phyloP scores from a whole-genome alignment of 2,797 vertebrate genomes.

The Phrynocephalus forsythii region DNA sequence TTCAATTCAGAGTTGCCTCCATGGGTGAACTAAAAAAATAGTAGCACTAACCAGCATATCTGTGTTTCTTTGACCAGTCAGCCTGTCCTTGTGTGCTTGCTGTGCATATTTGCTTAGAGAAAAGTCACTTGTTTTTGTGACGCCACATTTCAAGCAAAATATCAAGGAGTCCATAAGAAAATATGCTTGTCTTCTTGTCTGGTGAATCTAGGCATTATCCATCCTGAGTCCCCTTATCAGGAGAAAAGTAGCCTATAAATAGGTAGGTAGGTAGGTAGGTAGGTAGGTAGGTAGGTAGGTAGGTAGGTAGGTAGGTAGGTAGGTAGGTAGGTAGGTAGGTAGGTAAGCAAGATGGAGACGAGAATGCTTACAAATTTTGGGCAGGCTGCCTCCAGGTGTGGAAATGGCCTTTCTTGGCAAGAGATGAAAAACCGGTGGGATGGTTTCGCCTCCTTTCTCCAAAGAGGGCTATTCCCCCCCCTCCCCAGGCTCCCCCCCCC shows the following conservation, averaged over 20 bases:
- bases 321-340: too few relatives aligned
- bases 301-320: not conserved
- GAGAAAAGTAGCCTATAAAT: too few relatives aligned
- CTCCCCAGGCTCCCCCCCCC: too few relatives aligned
- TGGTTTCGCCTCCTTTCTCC: not conserved
- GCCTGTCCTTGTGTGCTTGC: not conserved
- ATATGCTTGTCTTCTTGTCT: not conserved
- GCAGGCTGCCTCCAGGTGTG: not conserved
- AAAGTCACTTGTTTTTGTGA: too few relatives aligned
- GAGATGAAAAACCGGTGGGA: not conserved
- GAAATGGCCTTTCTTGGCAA: not conserved
- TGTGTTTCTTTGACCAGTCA: not conserved
- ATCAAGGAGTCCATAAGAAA: not conserved
- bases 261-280: not conserved
- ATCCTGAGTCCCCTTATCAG: not conserved
- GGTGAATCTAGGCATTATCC: not conserved
- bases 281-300: not conserved
- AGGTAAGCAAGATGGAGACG: not conserved
- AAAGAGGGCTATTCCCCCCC: not conserved
- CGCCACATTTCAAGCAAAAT: not conserved
- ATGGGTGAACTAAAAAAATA: not conserved
- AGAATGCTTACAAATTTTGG: not conserved
- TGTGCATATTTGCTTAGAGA: too few relatives aligned
- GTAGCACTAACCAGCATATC: not conserved
- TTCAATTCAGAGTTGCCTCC: not conserved